Percentiles rank a stretch among this genome's conserved stretches.
Evolutionary conservation across 2,113 vertebrate species (phyloP).

Genomic region (Tetrao urogallus): DNA sequence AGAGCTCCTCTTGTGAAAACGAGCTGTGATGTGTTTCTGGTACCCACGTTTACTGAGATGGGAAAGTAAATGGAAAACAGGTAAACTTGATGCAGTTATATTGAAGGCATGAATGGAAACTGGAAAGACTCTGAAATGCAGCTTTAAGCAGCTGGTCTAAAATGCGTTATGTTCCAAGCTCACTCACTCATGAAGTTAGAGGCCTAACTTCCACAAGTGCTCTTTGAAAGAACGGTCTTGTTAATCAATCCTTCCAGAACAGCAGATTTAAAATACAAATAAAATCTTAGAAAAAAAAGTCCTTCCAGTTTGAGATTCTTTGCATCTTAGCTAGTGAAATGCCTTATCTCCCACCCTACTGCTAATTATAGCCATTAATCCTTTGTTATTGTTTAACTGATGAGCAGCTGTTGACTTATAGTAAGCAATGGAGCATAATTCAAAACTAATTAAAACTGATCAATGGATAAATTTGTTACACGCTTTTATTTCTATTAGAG

Average conservation of each 20-base stretch:
- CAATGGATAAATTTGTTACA: neutral
- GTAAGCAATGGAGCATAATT: neutral
- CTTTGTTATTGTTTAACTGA: neutral
- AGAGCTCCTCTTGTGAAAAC: fast-evolving
- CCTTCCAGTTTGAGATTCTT: neutral
- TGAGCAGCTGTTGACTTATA: neutral
- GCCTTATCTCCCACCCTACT: neutral
- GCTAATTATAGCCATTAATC: neutral
- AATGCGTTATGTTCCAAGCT: fast-evolving
- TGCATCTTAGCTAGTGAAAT: neutral
- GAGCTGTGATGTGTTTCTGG: neutral
- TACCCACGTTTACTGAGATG: neutral
- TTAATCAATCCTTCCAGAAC: neutral
- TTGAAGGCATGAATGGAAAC: fast-evolving
- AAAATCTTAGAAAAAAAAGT: neutral
- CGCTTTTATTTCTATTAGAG: neutral
- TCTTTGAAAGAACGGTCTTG: neutral
- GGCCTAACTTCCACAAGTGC: neutral
- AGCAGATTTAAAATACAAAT: neutral
- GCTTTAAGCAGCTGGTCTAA: neutral
- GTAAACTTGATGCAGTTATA: neutral
- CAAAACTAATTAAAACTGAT: neutral
- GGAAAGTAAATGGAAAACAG: neutral
- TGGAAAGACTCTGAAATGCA: neutral
- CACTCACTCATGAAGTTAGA: too few species aligned